These are phyloP conservation scores for Parus major DNA, from an alignment of 2,113 vertebrate genomes.

Conservation along the genomic window DNA sequence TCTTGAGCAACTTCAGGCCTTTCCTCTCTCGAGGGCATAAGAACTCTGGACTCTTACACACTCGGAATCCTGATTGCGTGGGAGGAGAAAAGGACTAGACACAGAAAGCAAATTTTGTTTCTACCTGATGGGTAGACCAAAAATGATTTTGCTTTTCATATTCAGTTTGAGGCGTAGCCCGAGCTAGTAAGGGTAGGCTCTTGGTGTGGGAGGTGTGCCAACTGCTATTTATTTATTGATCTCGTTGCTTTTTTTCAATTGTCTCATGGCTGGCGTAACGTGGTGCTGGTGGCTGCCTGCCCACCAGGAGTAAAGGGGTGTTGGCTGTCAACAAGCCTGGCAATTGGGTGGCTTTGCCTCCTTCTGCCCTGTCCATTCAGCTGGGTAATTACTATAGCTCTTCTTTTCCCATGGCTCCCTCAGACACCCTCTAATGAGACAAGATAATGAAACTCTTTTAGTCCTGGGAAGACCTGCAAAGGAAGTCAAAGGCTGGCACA, in stretches of 20 bases:
- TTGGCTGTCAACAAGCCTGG: slow-evolving; percentile 13
- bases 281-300: slow-evolving; percentile 31
- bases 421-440: neutral
- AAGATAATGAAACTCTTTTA: neutral
- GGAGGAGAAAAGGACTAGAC: slow-evolving; percentile 30
- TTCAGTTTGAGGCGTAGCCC: neutral
- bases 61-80: neutral
- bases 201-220: neutral
- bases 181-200: neutral
- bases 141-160: neutral
- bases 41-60: slow-evolving; percentile 47
- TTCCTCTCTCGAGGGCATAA: slow-evolving; percentile 62
- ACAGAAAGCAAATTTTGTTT: slow-evolving; percentile 16
- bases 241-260: neutral
- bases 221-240: slow-evolving; percentile 37
- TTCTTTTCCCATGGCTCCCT: neutral
- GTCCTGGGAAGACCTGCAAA: neutral
- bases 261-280: neutral
- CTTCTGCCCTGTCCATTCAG: neutral
- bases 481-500: neutral
- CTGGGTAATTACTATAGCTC: neutral
- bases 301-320: neutral
- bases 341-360: slow-evolving; percentile 40
- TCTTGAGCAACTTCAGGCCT: slow-evolving; percentile 63
- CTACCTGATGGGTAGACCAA: slow-evolving; percentile 14